Percentiles rank a stretch among this genome's conserved stretches.
phyloP scores from a whole-genome alignment of 2,888 invertebrate species.

The Thymelicus acteon region DNA sequence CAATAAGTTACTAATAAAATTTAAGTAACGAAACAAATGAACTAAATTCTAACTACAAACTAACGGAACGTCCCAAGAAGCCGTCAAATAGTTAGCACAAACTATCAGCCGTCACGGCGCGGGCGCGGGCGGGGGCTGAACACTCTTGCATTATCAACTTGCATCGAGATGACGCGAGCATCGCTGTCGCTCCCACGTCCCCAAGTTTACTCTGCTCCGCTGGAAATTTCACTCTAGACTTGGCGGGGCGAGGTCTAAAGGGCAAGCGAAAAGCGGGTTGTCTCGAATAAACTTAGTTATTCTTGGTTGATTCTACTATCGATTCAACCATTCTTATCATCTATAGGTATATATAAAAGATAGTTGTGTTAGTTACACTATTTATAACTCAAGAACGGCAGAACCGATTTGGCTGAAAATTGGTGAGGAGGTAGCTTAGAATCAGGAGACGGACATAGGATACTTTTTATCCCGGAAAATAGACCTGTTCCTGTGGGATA shows the following conservation, averaged over 20 bases:
- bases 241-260: constrained; percentile 56
- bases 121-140: constrained; percentile 5
- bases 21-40: neutral
- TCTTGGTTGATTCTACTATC: too few species aligned
- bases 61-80: constrained; percentile 15
- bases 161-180: constrained; percentile 77
- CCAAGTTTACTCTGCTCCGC: constrained; percentile 79
- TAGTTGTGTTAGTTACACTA: too few species aligned
- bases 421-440: too few species aligned
- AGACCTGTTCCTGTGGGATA: too few species aligned
- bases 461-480: too few species aligned
- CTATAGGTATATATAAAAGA: too few species aligned
- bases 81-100: constrained; percentile 25
- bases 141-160: constrained; percentile 68
- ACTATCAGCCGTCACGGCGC: constrained; percentile 26
- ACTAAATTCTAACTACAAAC: constrained; percentile 1
- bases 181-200: constrained; percentile 78
- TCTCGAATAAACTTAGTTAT: neutral
- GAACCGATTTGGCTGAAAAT: too few species aligned
- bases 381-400: too few species aligned
- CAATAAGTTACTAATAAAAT: too few species aligned
- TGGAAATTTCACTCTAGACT: constrained; percentile 81
- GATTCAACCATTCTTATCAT: too few species aligned
- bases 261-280: constrained; percentile 35
- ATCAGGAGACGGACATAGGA: too few species aligned